phyloP scores from a whole-genome alignment of 2,888 invertebrate genomes.

The Acanthosepion lycidas region DNA sequence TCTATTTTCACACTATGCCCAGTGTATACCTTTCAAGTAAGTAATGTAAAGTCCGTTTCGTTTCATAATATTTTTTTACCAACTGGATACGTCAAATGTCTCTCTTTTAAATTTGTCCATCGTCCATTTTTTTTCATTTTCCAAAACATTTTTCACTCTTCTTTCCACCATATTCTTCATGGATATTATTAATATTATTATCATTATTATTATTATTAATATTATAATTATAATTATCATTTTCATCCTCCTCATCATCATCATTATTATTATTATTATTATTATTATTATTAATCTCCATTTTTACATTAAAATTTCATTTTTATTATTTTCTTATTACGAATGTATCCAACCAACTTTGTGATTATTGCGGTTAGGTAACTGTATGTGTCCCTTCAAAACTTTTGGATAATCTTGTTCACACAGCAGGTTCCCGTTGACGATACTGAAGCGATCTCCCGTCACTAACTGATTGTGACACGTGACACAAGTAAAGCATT shows the following conservation, averaged over 20 bases:
- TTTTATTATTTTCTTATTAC: not conserved
- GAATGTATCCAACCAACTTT: slow-evolving; percentile 59
- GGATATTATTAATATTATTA: not conserved
- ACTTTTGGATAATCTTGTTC: slow-evolving; percentile 97
- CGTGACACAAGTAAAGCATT: slow-evolving; percentile 96
- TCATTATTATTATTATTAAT: not conserved
- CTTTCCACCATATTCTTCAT: not conserved
- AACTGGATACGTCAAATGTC: too few relatives aligned
- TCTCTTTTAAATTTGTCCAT: not conserved
- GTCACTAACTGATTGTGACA: slow-evolving; percentile 90
- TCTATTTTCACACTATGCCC: not conserved
- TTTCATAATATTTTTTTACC: not conserved
- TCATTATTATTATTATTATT: slow-evolving; percentile 40
- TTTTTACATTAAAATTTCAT: slow-evolving; percentile 37
- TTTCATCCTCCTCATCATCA: not conserved
- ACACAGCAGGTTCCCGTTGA: slow-evolving; percentile 92
- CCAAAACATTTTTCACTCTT: not conserved
- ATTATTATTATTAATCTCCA: slow-evolving; percentile 47
- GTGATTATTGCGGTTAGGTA: slow-evolving; percentile 63
- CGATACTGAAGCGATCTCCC: slow-evolving; percentile 94
- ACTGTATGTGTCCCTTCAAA: slow-evolving; percentile 76
- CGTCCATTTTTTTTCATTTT: not conserved
- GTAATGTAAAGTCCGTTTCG: not conserved
- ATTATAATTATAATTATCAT: not conserved
- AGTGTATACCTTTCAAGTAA: not conserved